Conservation (phyloP, 2,888 invertebrate species). For the Clunio marinus region DNA sequence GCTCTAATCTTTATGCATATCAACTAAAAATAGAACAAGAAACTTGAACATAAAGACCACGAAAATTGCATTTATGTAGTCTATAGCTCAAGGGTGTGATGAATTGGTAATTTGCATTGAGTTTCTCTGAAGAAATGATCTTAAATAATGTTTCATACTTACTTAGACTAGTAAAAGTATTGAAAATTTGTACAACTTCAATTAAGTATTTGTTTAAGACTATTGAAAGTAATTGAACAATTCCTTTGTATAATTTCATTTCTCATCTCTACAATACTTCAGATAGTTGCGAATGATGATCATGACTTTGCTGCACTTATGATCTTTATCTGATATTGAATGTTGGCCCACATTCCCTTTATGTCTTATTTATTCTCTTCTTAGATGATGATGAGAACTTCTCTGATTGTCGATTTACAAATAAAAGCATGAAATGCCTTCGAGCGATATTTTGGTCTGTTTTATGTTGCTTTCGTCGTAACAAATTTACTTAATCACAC, state of each 20-base stretch:
- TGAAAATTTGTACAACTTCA: not conserved
- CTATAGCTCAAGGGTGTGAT: slow-evolving; percentile 40
- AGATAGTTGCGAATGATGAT: not conserved
- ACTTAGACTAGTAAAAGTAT: not conserved
- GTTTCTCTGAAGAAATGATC: not conserved
- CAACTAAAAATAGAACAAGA: not conserved
- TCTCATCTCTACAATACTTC: too few species aligned
- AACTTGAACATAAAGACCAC: slow-evolving; percentile 4
- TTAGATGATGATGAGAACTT: slow-evolving; percentile 13
- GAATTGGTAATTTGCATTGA: slow-evolving; percentile 36
- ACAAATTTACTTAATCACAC: slow-evolving; percentile 25
- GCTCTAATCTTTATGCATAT: not conserved
- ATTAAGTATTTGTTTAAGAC: slow-evolving; percentile 15
- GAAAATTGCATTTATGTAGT: slow-evolving; percentile 17
- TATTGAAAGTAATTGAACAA: slow-evolving; percentile 20
- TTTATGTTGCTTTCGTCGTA: slow-evolving; percentile 21
- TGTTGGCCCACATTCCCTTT: not conserved
- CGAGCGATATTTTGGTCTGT: not conserved
- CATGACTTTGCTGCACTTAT: too few species aligned
- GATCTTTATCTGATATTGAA: not conserved
- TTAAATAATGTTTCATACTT: not conserved
- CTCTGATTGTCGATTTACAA: not conserved
- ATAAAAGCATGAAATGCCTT: not conserved
- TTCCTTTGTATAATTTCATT: slow-evolving; percentile 9
- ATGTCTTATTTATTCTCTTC: not conserved